Conservation (phyloP, 1,140 invertebrate species). For the Drosophila suzukii region DNA sequence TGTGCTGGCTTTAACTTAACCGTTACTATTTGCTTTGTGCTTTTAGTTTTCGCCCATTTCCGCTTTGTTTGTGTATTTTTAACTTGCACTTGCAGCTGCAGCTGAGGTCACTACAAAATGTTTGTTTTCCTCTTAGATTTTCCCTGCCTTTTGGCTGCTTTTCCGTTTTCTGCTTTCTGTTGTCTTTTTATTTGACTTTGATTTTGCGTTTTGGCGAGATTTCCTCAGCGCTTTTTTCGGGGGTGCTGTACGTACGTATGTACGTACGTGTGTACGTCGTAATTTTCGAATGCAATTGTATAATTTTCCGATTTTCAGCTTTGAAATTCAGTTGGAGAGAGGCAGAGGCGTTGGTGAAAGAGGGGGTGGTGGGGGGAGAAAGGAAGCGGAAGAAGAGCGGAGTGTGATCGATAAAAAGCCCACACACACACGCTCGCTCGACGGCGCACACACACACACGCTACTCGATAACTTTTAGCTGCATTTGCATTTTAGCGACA, state of each 20-base stretch:
- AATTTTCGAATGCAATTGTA: slow-evolving; percentile 71
- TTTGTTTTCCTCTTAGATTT: slow-evolving; percentile 39
- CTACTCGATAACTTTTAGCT: slow-evolving; percentile 40
- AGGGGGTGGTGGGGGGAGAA: slow-evolving; percentile 2
- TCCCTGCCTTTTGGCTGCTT: neutral
- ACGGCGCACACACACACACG: slow-evolving; percentile 23
- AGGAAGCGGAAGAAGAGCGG: slow-evolving; percentile 13
- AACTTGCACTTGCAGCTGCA: slow-evolving; percentile 51
- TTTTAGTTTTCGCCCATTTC: slow-evolving; percentile 19
- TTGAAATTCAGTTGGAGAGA: slow-evolving; percentile 60
- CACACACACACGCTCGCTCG: slow-evolving; percentile 17
- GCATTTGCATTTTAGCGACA: slow-evolving; percentile 40
- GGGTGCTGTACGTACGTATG: slow-evolving; percentile 74
- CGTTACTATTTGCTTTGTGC: slow-evolving; percentile 12
- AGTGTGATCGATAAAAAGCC: slow-evolving; percentile 75
- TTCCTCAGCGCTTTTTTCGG: slow-evolving; percentile 53
- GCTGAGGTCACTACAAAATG: slow-evolving; percentile 47
- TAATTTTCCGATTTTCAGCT: slow-evolving; percentile 64
- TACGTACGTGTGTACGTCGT: slow-evolving; percentile 49
- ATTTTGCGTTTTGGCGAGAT: slow-evolving; percentile 33
- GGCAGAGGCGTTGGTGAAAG: neutral
- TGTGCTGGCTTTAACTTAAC: slow-evolving; percentile 13
- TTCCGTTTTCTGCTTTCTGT: slow-evolving; percentile 12
- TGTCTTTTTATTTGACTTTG: slow-evolving; percentile 47
- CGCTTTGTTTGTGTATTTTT: slow-evolving; percentile 49